Base-by-base conservation (phyloP, 2,888 invertebrate genomes). In the Drosophila mayaguana region DNA sequence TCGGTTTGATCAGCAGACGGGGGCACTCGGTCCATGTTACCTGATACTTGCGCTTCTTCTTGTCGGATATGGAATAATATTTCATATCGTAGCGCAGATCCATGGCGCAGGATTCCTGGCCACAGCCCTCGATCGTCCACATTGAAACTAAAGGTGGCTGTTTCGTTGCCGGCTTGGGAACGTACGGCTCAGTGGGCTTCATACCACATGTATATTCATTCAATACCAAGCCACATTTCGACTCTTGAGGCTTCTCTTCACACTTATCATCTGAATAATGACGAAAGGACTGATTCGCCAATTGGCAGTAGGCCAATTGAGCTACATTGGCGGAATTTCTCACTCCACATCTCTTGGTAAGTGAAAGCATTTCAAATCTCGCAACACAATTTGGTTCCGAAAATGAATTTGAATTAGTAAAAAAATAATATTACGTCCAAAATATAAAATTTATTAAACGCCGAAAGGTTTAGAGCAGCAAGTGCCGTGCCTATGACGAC, bases 1-100 rank as follows among this genome's bases (percentile, higher is more conserved):
- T 80, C 14, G 77, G 78, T 0, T 78, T 73, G n/a, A 76, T 68
- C 4, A 73, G 14, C 2, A 80, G 45, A 0, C 72, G 43, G 0
- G 89, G 85, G 28, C 85, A 90, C 40, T 81, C 79, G 5, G 79
- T 71, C 90, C 90, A 90, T 6, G 90, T 90, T 9, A 83, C 78
- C 53, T 88, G 89, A 55, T 85, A 87, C 8, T 72, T 60, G 2
- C 88, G 73, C 1, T 78, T 80, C 0, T 16, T 45, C 34, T 85
- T 85, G 18, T 90, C 82, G 0, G 78, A 69, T 20, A 78, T 69
- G 2, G 56, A 14, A 25, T 87, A 88, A 46, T 89, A 83, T 2
- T 88, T 59, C 18, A 69, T 65, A 48, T 90, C 90, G 50, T 83
- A 87, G 3, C 76, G 71, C 0, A 81, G 67, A 40, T 61, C 43